Percentiles rank a stretch among this genome's conserved stretches.
Conservation (phyloP, 2,888 invertebrate species). For the Emmelina monodactyla region DNA sequence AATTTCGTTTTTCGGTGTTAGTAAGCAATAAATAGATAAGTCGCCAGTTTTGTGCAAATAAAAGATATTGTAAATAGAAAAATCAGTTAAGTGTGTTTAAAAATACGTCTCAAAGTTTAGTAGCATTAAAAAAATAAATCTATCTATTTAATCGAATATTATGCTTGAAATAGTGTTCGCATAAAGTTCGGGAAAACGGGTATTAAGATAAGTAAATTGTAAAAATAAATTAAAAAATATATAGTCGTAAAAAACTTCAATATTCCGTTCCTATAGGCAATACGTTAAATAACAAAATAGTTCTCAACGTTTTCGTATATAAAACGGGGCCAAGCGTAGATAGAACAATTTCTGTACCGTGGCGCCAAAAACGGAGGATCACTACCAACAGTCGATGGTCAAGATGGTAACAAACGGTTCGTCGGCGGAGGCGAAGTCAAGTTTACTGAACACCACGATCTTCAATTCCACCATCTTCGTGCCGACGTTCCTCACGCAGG, state of each 20-base stretch:
- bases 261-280: constrained; percentile 46
- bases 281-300: constrained; percentile 18
- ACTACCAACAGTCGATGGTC: constrained; percentile 14
- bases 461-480: constrained; percentile 52
- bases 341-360: constrained; percentile 20
- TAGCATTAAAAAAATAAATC: constrained; percentile 4
- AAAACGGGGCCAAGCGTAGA: constrained; percentile 42
- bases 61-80: neutral
- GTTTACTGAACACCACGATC: constrained; percentile 32
- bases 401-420: constrained; percentile 47
- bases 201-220: constrained; percentile 24
- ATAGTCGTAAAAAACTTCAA: constrained; percentile 14
- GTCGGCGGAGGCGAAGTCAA: constrained; percentile 29
- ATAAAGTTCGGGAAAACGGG: constrained; percentile 33
- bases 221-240: constrained; percentile 19
- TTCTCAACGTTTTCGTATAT: neutral
- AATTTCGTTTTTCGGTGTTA: constrained; percentile 17
- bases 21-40: constrained; percentile 41
- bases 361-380: constrained; percentile 17
- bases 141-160: constrained; percentile 9
- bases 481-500: constrained; percentile 63
- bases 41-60: neutral
- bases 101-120: constrained; percentile 3
- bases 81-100: no score
- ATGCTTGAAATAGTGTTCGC: constrained; percentile 21